These are phyloP conservation scores for Cheilosia vernalis DNA, from an alignment of 2,888 invertebrate genomes.

Conservation along the genomic window DNA sequence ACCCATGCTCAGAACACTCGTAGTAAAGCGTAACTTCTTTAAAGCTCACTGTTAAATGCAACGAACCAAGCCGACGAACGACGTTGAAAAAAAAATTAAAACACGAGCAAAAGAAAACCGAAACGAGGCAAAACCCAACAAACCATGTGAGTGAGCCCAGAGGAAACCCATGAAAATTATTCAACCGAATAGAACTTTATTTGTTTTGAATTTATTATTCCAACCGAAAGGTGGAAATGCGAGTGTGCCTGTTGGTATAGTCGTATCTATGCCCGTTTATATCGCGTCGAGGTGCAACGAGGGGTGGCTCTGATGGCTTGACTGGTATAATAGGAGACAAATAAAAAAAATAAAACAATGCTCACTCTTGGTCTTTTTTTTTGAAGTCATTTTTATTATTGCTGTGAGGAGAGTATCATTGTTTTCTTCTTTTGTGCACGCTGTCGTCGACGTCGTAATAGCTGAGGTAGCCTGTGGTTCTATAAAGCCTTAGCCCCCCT, in stretches of 20 bases:
- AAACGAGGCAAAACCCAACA: conserved; percentile 59
- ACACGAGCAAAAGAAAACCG: conserved; percentile 1
- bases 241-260: conserved; percentile 26
- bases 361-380: conserved; percentile 48
- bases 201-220: conserved; percentile 75
- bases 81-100: conserved; percentile 22
- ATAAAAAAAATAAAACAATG: conserved; percentile 55
- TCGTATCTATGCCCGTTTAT: conserved; percentile 4
- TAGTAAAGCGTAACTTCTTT: conserved; percentile 62
- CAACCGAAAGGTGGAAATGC: conserved; percentile 70
- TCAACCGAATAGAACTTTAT: conserved; percentile 75
- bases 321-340: conserved; percentile 14
- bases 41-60: conserved; percentile 63
- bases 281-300: conserved; percentile 50
- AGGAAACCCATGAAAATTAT: conserved; percentile 74
- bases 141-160: conserved; percentile 71
- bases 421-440: conserved; percentile 71
- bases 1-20: conserved; percentile 8
- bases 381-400: conserved; percentile 78
- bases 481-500: conserved; percentile 64
- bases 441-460: conserved; percentile 77
- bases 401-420: conserved; percentile 69
- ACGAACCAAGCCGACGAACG: conserved; percentile 45
- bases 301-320: conserved; percentile 40
- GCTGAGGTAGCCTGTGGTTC: conserved; percentile 70